A percentile compares a stretch with the other conserved stretches of the same genome.
phyloP scores from a whole-genome alignment of 2,888 invertebrate species.

The Eugnorisma glareosa region DNA sequence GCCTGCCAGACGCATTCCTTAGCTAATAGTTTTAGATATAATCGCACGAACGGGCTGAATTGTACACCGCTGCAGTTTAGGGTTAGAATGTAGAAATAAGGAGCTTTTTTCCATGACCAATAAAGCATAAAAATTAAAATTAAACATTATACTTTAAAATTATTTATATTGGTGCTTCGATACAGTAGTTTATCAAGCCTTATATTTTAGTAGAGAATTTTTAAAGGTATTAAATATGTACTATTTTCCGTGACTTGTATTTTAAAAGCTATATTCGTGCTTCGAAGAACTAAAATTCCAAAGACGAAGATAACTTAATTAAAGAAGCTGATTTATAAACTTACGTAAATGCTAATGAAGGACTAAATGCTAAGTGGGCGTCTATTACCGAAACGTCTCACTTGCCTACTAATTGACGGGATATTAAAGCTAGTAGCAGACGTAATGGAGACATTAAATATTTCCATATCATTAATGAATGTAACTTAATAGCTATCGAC shows the following conservation, averaged over 20 bases:
- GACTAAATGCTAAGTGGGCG: slow-evolving; percentile 35
- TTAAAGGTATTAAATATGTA: neutral
- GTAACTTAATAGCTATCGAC: slow-evolving; percentile 59
- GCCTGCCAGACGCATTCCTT: slow-evolving; percentile 46
- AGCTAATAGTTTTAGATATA: slow-evolving; percentile 41
- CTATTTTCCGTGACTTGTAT: neutral
- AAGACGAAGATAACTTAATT: slow-evolving; percentile 11
- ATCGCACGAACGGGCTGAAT: slow-evolving; percentile 42
- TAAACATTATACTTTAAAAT: too few relatives aligned
- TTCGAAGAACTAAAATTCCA: neutral
- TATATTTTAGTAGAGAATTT: neutral
- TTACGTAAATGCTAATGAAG: slow-evolving; percentile 26
- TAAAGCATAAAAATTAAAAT: too few relatives aligned
- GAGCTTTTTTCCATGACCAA: neutral
- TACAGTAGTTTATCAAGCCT: neutral
- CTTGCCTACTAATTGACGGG: slow-evolving; percentile 41
- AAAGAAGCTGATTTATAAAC: neutral
- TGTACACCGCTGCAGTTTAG: slow-evolving; percentile 15
- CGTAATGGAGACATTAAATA: slow-evolving; percentile 55
- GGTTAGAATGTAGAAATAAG: neutral
- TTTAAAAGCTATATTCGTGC: neutral
- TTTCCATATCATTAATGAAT: slow-evolving; percentile 54
- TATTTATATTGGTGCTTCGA: neutral
- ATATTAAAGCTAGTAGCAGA: slow-evolving; percentile 14
- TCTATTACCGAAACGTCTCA: slow-evolving; percentile 33